phyloP scores from a whole-genome alignment of 2,888 invertebrate species.

The Apoda limacodes region DNA sequence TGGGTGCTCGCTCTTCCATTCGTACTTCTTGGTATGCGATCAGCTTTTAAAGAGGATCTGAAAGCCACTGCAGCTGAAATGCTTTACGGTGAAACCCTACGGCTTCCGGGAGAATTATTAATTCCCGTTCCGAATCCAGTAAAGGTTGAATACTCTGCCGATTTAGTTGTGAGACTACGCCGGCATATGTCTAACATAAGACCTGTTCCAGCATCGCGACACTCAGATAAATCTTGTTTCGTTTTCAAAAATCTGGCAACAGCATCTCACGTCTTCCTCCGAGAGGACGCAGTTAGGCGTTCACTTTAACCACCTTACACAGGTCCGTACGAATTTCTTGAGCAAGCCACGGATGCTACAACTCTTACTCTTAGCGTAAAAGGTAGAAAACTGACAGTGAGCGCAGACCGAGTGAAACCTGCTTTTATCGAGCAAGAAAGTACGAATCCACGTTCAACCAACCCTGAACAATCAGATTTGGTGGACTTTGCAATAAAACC shows the following conservation, averaged over 20 bases:
- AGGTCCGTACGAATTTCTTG: slow-evolving; percentile 8
- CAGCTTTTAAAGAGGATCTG: slow-evolving; percentile 14
- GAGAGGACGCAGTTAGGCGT: slow-evolving; percentile 11
- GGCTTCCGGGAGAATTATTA: slow-evolving; percentile 14
- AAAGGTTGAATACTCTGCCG: neutral
- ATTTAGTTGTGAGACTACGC: slow-evolving; percentile 1
- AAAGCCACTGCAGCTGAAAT: slow-evolving; percentile 11
- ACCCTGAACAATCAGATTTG: no score
- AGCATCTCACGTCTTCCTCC: slow-evolving; percentile 6
- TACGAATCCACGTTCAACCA: no score
- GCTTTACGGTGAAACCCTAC: slow-evolving; percentile 15
- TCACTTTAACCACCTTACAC: slow-evolving; percentile 13
- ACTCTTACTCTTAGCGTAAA: slow-evolving; percentile 8
- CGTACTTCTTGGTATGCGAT: slow-evolving; percentile 14
- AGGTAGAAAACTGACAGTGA: no score
- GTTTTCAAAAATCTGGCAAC: slow-evolving; percentile 8
- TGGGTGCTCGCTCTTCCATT: no score
- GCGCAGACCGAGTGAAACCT: no score
- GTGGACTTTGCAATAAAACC: no score
- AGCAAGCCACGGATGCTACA: slow-evolving; percentile 5
- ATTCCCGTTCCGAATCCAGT: slow-evolving; percentile 1
- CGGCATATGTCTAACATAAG: slow-evolving; percentile 3
- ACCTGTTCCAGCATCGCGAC: slow-evolving; percentile 7
- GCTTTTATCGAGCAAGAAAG: no score
- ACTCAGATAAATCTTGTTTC: slow-evolving; percentile 1